A percentile compares a stretch with the other conserved stretches of the same genome.
These are phyloP conservation scores for Sander lucioperca DNA, from an alignment of 2,113 vertebrate species.

Conservation along the genomic window DNA sequence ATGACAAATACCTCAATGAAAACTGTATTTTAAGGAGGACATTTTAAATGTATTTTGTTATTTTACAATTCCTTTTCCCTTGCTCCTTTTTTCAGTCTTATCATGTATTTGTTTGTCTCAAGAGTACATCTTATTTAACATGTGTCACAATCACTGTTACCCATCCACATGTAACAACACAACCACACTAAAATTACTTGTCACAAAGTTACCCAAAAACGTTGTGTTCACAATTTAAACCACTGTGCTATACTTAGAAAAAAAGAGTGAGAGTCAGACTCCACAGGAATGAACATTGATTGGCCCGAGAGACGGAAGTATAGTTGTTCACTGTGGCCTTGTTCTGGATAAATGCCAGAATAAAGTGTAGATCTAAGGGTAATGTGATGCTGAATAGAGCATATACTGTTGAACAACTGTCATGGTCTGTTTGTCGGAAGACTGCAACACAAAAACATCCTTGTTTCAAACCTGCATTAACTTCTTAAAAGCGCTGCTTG, in stretches of 20 bases:
- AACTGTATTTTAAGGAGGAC: background rate
- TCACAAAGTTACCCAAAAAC: background rate
- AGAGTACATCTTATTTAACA: background rate
- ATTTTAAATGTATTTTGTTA: background rate
- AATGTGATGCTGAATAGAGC: background rate
- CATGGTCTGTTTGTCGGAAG: conserved; percentile 29
- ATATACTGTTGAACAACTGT: background rate
- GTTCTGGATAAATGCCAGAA: background rate
- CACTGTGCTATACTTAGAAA: background rate
- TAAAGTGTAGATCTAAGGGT: conserved; percentile 10
- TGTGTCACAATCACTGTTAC: background rate
- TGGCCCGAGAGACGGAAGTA: background rate
- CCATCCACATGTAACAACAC: background rate
- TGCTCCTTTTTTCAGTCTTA: background rate
- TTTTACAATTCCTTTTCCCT: background rate
- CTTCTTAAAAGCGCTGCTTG: conserved; percentile 27
- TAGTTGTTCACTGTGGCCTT: conserved; percentile 1
- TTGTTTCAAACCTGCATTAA: conserved; percentile 39
- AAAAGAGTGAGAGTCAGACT: background rate
- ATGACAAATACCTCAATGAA: background rate
- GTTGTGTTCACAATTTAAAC: background rate
- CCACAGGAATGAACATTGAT: background rate
- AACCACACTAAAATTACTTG: background rate
- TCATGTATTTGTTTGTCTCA: conserved; percentile 2
- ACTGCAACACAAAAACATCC: conserved; percentile 39